phyloP scores from a whole-genome alignment of 2,888 invertebrate genomes.

The Cheiracanthium punctorium region DNA sequence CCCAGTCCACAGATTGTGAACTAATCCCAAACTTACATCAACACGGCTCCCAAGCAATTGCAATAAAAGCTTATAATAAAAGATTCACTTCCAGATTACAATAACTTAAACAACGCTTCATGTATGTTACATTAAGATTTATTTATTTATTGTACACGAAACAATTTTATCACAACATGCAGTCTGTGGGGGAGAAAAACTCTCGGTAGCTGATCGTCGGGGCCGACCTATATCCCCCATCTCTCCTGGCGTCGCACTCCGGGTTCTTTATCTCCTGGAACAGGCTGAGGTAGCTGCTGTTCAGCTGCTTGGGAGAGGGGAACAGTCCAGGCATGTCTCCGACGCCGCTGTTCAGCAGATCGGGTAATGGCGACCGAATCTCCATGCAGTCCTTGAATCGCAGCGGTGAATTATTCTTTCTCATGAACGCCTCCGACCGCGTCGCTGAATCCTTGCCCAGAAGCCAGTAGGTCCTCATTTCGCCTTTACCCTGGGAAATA shows the following conservation, averaged over 20 bases:
- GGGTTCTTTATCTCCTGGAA: constrained; percentile 45
- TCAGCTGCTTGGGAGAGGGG: not conserved
- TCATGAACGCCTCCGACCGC: not conserved
- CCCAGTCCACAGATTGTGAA: too few relatives aligned
- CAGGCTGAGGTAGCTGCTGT: constrained; percentile 51
- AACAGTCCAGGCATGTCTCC: not conserved
- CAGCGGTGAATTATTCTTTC: not conserved
- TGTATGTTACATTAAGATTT: too few relatives aligned
- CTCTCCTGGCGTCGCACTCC: constrained; percentile 19
- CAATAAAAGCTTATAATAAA: too few relatives aligned
- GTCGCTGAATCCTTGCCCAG: constrained; percentile 71
- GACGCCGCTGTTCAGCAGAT: constrained; percentile 29
- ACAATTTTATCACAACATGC: constrained; percentile 48
- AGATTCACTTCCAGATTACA: too few relatives aligned
- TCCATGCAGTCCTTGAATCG: constrained; percentile 9
- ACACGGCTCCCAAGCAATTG: too few relatives aligned
- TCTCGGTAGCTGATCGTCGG: constrained; percentile 51
- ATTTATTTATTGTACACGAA: too few relatives aligned
- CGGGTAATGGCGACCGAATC: constrained; percentile 30
- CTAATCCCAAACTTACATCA: too few relatives aligned
- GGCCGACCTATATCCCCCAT: constrained; percentile 41
- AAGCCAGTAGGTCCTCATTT: constrained; percentile 90
- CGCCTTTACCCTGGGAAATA: constrained; percentile 86
- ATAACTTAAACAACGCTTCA: too few relatives aligned
- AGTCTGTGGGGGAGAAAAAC: constrained; percentile 41